Evolutionary conservation across 1,140 invertebrate genomes (phyloP).

Genomic region (Trachymyrmex cornetzi): DNA sequence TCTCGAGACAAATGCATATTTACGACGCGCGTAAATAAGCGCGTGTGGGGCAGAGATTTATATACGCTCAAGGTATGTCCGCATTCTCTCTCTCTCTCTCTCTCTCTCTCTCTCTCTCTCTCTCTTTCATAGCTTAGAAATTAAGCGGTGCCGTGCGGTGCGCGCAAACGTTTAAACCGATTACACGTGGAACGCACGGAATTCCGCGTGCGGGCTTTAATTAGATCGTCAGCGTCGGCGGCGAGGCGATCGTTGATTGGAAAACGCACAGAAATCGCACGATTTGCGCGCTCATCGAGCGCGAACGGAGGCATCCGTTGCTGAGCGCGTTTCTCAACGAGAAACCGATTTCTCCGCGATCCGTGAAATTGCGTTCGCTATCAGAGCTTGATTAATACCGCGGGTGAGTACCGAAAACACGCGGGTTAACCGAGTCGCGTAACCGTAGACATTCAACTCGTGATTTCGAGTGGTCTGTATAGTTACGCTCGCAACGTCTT

Average conservation of each 20-base stretch:
- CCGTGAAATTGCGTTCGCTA: slow-evolving; percentile 23
- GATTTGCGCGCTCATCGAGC: slow-evolving; percentile 61
- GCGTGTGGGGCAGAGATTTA: slow-evolving; percentile 46
- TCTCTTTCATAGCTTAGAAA: slow-evolving; percentile 34
- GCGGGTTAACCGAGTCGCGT: slow-evolving; percentile 12
- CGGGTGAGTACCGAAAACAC: not conserved
- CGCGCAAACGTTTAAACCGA: slow-evolving; percentile 71
- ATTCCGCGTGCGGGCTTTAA: slow-evolving; percentile 69
- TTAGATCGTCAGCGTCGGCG: slow-evolving; percentile 69
- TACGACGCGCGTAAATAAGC: slow-evolving; percentile 64
- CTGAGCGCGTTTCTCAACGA: not conserved
- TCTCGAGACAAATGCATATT: slow-evolving; percentile 67
- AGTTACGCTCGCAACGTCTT: not conserved
- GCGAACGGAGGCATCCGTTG: not conserved
- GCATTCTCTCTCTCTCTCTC: not conserved
- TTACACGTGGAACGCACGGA: slow-evolving; percentile 69
- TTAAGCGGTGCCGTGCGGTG: slow-evolving; percentile 59
- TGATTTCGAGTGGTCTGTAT: not conserved
- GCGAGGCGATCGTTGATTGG: slow-evolving; percentile 46
- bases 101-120: not conserved
- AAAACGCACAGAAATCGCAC: slow-evolving; percentile 45
- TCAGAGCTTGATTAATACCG: slow-evolving; percentile 42
- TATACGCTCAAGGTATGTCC: slow-evolving; percentile 19
- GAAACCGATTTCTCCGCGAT: slow-evolving; percentile 22
- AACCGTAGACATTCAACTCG: not conserved